Percentiles rank a stretch among this genome's conserved stretches.
These are phyloP conservation scores for Pandemis cinnamomeana DNA, from an alignment of 2,888 invertebrate genomes.

Conservation along the genomic window DNA sequence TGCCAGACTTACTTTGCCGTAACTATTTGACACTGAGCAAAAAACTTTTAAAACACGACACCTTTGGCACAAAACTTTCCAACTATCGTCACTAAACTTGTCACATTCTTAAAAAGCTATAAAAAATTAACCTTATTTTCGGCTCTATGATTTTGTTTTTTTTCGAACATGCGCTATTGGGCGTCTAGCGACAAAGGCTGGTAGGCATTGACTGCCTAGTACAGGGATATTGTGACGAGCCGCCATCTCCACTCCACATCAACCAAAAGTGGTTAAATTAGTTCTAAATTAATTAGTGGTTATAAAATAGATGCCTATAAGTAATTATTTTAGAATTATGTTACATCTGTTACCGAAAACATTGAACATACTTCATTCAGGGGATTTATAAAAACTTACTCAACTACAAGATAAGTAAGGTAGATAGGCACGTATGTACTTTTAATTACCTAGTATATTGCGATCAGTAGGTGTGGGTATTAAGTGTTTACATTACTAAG, in stretches of 20 bases:
- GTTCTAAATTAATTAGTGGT: background rate
- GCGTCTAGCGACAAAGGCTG: slow-evolving; percentile 16
- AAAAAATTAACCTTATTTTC: background rate
- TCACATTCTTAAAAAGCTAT: slow-evolving; percentile 4
- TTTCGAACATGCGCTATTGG: slow-evolving; percentile 18
- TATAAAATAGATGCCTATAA: background rate
- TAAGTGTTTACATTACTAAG: too few relatives aligned
- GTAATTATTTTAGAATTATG: background rate
- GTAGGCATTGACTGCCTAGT: slow-evolving; percentile 20
- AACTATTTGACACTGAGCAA: background rate
- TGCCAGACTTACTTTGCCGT: slow-evolving; percentile 18
- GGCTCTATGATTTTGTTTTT: slow-evolving; percentile 5
- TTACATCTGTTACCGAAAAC: too few relatives aligned
- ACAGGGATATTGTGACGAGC: background rate
- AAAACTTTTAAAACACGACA: background rate
- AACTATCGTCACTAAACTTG: background rate
- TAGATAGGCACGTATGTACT: too few relatives aligned
- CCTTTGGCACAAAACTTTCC: background rate
- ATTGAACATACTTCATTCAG: too few relatives aligned
- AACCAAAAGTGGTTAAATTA: background rate
- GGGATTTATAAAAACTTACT: too few relatives aligned
- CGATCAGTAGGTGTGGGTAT: too few relatives aligned
- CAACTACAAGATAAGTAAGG: too few relatives aligned
- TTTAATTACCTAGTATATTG: too few relatives aligned
- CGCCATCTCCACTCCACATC: too few relatives aligned